These are phyloP conservation scores for Pygoscelis antarcticus DNA, from an alignment of 2,113 vertebrate genomes.

Conservation along the genomic window DNA sequence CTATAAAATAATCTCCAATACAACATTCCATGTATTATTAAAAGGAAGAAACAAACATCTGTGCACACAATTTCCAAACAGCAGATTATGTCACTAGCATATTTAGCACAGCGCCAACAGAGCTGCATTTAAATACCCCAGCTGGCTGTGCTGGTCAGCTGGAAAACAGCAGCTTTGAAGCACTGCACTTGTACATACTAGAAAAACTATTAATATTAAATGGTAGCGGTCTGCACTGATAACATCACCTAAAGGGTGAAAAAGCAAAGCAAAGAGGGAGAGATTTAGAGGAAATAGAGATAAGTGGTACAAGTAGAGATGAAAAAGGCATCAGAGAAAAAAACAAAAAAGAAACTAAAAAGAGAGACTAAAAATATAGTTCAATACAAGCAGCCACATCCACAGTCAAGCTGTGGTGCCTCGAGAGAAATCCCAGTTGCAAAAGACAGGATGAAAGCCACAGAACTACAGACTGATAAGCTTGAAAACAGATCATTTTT, in stretches of 20 bases:
- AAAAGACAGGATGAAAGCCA: background rate
- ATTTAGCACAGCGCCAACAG: background rate
- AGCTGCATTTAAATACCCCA: constrained; percentile 5
- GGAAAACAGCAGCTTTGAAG: background rate
- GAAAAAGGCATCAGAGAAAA: background rate
- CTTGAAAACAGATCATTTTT: background rate
- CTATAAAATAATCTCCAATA: background rate
- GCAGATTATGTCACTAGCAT: background rate
- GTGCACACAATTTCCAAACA: background rate
- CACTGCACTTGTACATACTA: background rate
- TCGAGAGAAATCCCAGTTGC: background rate
- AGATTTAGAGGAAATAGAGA: background rate
- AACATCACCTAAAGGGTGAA: background rate
- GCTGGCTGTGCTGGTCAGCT: constrained; percentile 4
- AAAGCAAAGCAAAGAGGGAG: background rate
- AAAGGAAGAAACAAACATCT: constrained; percentile 18
- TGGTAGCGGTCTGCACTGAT: background rate
- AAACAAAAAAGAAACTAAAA: background rate
- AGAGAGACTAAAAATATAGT: background rate
- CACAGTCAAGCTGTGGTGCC: background rate
- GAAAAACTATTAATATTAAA: background rate
- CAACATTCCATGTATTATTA: background rate
- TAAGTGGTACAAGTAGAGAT: background rate
- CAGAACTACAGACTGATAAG: background rate
- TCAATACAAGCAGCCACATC: background rate